Percentiles rank a stretch among this genome's conserved stretches.
phyloP scores from a whole-genome alignment of 2,797 vertebrate genomes.

The Xenopus petersii region DNA sequence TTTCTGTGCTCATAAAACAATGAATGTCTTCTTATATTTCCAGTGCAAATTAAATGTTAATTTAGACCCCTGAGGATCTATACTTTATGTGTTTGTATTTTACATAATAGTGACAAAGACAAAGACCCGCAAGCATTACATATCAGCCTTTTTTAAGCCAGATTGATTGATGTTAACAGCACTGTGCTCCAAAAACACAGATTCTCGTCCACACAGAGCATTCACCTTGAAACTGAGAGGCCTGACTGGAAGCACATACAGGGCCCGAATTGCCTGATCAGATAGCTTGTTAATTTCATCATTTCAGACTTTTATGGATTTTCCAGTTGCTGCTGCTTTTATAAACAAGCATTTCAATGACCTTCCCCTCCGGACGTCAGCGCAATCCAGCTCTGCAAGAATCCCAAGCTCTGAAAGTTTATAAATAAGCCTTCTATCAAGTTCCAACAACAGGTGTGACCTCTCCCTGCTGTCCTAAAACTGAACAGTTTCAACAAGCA shows the following conservation, averaged over 20 bases:
- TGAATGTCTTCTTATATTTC: too few species aligned
- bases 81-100: too few species aligned
- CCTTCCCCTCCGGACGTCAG: slow-evolving; percentile 83
- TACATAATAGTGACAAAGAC: slow-evolving; percentile 2
- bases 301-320: slow-evolving; percentile 89
- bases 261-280: slow-evolving; percentile 64
- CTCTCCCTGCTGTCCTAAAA: slow-evolving; percentile 96
- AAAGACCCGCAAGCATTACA: slow-evolving; percentile 53
- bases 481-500: slow-evolving; percentile 96
- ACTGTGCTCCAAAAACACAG: slow-evolving; percentile 23
- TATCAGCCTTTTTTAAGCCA: slow-evolving; percentile 18
- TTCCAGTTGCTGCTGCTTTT: slow-evolving; percentile 90
- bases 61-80: too few species aligned
- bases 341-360: slow-evolving; percentile 93
- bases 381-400: slow-evolving; percentile 93
- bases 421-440: slow-evolving; percentile 99
- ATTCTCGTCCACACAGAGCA: slow-evolving; percentile 42
- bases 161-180: slow-evolving; percentile 36
- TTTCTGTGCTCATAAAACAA: too few species aligned
- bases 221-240: slow-evolving; percentile 60
- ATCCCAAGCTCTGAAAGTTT: slow-evolving; percentile 98
- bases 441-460: slow-evolving; percentile 99
- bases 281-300: slow-evolving; percentile 86
- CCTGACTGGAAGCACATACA: slow-evolving; percentile 57
- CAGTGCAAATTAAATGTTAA: too few species aligned